Conservation (phyloP, 1,140 invertebrate genomes). For the Archivesica marissinica region DNA sequence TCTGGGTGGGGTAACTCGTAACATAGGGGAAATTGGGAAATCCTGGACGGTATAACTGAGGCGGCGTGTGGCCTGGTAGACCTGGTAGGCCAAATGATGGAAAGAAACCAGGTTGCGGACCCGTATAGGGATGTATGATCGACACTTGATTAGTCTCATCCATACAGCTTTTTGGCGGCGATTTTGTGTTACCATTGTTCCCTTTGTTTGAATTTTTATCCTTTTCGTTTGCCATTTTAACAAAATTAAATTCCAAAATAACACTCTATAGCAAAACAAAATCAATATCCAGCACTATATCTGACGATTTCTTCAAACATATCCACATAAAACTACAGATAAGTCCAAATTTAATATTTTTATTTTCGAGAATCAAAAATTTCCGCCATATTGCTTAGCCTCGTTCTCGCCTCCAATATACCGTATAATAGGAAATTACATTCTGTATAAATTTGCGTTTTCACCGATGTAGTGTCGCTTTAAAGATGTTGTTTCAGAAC, state of each 20-base stretch:
- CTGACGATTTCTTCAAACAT: neutral
- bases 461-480: no score
- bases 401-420: no score
- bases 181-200: neutral
- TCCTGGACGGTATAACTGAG: conserved; percentile 1
- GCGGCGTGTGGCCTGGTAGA: neutral
- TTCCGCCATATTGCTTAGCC: neutral
- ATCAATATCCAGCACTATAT: neutral
- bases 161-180: neutral
- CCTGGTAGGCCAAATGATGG: neutral
- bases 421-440: no score
- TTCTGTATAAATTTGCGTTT: no score
- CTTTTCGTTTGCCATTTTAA: neutral
- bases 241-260: neutral
- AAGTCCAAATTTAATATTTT: neutral
- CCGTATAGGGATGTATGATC: neutral
- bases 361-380: neutral
- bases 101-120: conserved; percentile 1
- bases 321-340: neutral
- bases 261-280: neutral
- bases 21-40: no score
- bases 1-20: neutral
- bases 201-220: conserved; percentile 14
- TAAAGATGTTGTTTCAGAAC: no score
- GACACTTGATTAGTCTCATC: neutral